A percentile compares a stretch with the other conserved stretches of the same genome.
Conservation (phyloP, 2,888 invertebrate species). For the Artemia sp. region DNA sequence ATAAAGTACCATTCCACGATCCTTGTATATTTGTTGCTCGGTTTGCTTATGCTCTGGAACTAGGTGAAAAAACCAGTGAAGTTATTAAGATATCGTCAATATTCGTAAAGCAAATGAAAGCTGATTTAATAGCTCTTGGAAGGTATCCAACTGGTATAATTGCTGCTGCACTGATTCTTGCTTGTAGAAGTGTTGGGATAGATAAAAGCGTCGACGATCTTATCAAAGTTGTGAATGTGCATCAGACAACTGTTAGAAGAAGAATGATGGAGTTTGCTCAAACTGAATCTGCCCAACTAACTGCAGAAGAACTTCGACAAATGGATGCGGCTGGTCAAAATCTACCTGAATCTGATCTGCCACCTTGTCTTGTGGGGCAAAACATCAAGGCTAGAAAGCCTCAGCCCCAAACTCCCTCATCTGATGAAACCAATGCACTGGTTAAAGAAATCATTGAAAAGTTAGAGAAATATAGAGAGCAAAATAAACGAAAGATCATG, state of each 20-base stretch:
- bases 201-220: slow-evolving; percentile 1
- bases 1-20: slow-evolving; percentile 5
- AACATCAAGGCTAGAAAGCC: not conserved
- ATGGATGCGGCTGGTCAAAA: not conserved
- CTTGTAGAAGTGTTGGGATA: slow-evolving; percentile 8
- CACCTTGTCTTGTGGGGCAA: not conserved
- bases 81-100: not conserved
- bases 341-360: not conserved
- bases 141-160: slow-evolving; percentile 5
- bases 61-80: not conserved
- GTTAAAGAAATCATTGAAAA: not conserved
- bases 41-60: not conserved
- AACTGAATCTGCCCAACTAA: slow-evolving; percentile 5
- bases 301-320: not conserved
- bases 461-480: not conserved
- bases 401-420: not conserved
- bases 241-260: not conserved
- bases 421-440: slow-evolving; percentile 1
- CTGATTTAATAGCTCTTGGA: not conserved
- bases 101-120: not conserved
- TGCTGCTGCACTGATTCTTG: slow-evolving; percentile 10
- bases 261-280: slow-evolving; percentile 12
- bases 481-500: not conserved
- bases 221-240: not conserved
- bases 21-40: slow-evolving; percentile 7